Evolutionary conservation across 2,888 invertebrate species (phyloP).

Genomic region (Drosophila emarginata): DNA sequence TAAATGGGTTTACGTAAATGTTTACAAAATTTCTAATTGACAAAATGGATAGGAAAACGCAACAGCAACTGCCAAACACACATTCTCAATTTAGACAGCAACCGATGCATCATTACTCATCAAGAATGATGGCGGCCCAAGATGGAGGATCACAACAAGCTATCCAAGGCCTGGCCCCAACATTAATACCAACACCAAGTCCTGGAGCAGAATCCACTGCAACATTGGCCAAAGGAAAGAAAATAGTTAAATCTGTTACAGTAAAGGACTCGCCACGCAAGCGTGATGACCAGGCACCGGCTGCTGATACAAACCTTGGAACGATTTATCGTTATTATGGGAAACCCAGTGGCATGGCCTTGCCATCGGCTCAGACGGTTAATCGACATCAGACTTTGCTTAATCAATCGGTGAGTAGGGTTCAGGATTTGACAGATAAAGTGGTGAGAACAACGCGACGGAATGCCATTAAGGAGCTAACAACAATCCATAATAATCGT

Average conservation of each 20-base stretch:
- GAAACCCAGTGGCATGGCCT: neutral
- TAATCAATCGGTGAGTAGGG: neutral
- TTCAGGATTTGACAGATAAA: slow-evolving; percentile 40
- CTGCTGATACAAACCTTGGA: neutral
- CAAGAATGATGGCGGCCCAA: neutral
- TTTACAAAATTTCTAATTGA: slow-evolving; percentile 48
- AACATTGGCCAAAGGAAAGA: neutral
- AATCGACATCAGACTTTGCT: neutral
- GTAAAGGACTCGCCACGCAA: neutral
- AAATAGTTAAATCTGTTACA: neutral
- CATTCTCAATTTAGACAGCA: slow-evolving; percentile 22
- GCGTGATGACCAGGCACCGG: neutral
- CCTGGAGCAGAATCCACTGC: neutral
- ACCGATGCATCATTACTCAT: neutral
- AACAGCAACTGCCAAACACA: slow-evolving; percentile 8
- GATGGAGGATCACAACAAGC: neutral
- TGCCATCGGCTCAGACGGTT: neutral
- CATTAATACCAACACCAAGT: neutral
- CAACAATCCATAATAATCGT: slow-evolving; percentile 42
- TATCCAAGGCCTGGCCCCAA: no score
- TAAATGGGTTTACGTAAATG: slow-evolving; percentile 56
- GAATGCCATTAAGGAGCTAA: slow-evolving; percentile 54
- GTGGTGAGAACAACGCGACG: slow-evolving; percentile 40
- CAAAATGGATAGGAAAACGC: slow-evolving; percentile 60
- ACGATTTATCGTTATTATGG: slow-evolving; percentile 9